Evolutionary conservation across 2,797 vertebrate genomes (phyloP), one percentile per base, ranked within the genome.

Genomic region (Amblyraja radiata): DNA sequence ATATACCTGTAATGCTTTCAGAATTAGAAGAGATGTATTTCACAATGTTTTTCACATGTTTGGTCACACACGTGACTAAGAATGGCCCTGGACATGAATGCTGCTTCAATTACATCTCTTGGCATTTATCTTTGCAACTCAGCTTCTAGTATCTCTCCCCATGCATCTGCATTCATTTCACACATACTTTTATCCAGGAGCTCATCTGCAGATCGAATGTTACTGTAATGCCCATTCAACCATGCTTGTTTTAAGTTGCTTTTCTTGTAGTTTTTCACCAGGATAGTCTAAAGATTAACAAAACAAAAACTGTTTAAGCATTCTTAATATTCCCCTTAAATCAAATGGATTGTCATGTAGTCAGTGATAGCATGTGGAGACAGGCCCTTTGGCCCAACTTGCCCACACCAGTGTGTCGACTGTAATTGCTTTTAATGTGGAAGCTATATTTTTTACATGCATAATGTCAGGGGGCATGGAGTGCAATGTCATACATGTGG

Each of bases 111-210:
- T 74, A 21, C 21, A 74, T 74, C 23, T 21, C 71, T 21, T 21
- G 6, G 71, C 71, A 25, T 25, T 74, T 21, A 97, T 97, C 98
- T 95, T 94, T 98, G 96, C 93, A 98, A 95, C 95, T 99, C 98
- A 0, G 97, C 98, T 95, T 98, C 96, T 93, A 99, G 95, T 95
- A 99, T 99, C 94, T 99, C 97, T 2, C 97, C 98, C 98, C 98
- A 99, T 0, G 97, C 97, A 90, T 98, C 97, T 0, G 93, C 96
- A 0, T 98, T 98, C 96, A 99, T 96, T 0, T 96, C 96, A 93
- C 94, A 96, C 98, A 98, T 98, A 93, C 93, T 97, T 90, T 96
- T 95, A 93, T 96, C 95, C 0, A 95, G 96, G 88, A 99, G 96
- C 94, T 96, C 96, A 10, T 95, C 94, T 0, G 95, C 94, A 7